A percentile compares a stretch with the other conserved stretches of the same genome.
These are phyloP conservation scores for Philypnodon macrostomus DNA, from an alignment of 2,797 vertebrate genomes.

Conservation along the genomic window DNA sequence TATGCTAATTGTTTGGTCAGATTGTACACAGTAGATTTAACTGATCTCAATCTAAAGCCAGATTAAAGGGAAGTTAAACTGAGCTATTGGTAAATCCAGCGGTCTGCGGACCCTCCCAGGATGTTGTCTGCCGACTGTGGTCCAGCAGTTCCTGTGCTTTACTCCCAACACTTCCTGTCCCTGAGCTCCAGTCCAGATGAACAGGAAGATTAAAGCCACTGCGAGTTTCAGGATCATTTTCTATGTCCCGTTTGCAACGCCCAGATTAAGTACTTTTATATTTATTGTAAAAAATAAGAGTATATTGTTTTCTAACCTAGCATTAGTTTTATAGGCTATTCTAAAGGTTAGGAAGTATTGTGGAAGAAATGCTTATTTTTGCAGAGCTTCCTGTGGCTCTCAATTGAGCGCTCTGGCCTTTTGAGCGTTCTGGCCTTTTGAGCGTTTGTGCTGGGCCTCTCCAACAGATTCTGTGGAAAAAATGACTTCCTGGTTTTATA, in stretches of 20 bases:
- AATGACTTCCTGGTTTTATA: slow-evolving; percentile 60
- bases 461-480: slow-evolving; percentile 51
- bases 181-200: slow-evolving; percentile 61
- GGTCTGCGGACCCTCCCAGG: slow-evolving; percentile 60
- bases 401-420: no score
- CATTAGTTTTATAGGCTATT: no score
- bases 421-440: neutral
- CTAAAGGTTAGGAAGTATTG: no score
- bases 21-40: slow-evolving; percentile 1
- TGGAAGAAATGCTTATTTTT: no score
- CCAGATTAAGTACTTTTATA: neutral
- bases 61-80: slow-evolving; percentile 34
- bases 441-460: slow-evolving; percentile 25
- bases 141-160: slow-evolving; percentile 66
- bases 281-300: neutral
- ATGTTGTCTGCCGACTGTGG: slow-evolving; percentile 61
- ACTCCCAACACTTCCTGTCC: slow-evolving; percentile 73
- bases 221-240: neutral
- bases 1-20: slow-evolving; percentile 4
- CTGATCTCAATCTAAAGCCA: slow-evolving; percentile 15
- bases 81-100: slow-evolving; percentile 20
- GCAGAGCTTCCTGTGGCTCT: no score
- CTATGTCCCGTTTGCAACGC: neutral
- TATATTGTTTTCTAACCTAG: slow-evolving; percentile 1
- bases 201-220: slow-evolving; percentile 62